Base-by-base conservation (phyloP, 1,140 invertebrate genomes). In the Sycobia sp. region DNA sequence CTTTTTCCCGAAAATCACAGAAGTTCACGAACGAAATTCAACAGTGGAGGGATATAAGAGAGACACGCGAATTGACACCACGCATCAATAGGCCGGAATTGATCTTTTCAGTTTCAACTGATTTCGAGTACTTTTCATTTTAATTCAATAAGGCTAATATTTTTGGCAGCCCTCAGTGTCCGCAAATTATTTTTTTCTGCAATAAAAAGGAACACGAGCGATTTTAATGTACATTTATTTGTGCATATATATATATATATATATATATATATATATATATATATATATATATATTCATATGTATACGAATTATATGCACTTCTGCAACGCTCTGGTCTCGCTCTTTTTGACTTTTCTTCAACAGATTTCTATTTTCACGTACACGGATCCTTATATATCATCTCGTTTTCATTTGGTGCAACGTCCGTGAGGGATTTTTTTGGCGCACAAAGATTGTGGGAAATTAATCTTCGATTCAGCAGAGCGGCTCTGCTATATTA, bases 401-500 rank as follows among this genome's bases (percentile, higher is more conserved):
- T 14, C 54, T 18, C 46, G 27, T 16, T 51, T 66, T 34, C 8
- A 36, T 56, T 3, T 13, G 29, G 51, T 47, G 34, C 13, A 59
- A 43, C 20, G 11, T 55, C 3, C 41, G 32, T n/a, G 11, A 10
- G 72, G 73, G 73, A 65, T 79, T 78, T 80, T 78, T 77, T 80
- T 80, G 78, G 77, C 78, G 78, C 73, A 80, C 77, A 76, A 76
- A 76, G 71, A 76, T 70, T 62, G 71, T 59, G 72, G 70, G 76
- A 73, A 74, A 75, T 78, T 74, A 65, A 76, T 73, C 74, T 73
- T 74, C 72, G 77, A 79, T 81, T 79, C 70, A 76, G 73, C 72
- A 73, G 71, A 74, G 69, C 67, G 66, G 54, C 60, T 27, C 51
- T 49, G 41, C 23, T 47, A 43, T 11, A 32, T 32, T 25, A 29